phyloP scores from a whole-genome alignment of 2,797 vertebrate genomes.

The Typhlichthys eigenmanni region DNA sequence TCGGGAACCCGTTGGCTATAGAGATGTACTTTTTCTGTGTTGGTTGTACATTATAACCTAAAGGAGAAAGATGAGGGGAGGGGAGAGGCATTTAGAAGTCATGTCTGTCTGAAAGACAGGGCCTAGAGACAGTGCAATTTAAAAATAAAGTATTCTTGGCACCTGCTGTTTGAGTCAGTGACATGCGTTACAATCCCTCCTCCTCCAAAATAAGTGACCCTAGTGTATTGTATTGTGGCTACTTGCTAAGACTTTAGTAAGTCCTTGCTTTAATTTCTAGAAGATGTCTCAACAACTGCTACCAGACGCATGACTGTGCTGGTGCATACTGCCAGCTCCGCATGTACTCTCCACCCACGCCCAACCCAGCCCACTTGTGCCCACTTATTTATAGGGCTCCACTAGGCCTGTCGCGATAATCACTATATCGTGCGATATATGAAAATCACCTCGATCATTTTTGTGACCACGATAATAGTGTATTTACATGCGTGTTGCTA shows the following conservation, averaged over 20 bases:
- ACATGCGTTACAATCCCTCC: conserved; percentile 25
- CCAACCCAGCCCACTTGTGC: background rate
- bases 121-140: background rate
- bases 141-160: conserved; percentile 32
- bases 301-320: conserved; percentile 40
- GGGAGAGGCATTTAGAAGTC: conserved; percentile 2
- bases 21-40: conserved; percentile 94
- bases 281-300: conserved; percentile 38
- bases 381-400: background rate
- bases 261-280: conserved; percentile 12
- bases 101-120: background rate
- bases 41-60: conserved; percentile 94
- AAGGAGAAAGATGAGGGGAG: conserved; percentile 34
- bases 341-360: conserved; percentile 20
- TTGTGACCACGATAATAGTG: too few species aligned
- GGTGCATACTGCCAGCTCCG: conserved; percentile 24
- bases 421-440: too few species aligned
- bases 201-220: background rate
- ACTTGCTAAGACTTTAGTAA: background rate
- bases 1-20: conserved; percentile 92
- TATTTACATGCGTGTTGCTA: too few species aligned
- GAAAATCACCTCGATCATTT: too few species aligned
- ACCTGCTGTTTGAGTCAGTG: conserved; percentile 26
- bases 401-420: too few species aligned
- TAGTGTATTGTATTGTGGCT: background rate